Percentiles rank a stretch among this genome's conserved stretches.
phyloP scores from a whole-genome alignment of 2,888 invertebrate species.

The Chrysolina oricalcia region DNA sequence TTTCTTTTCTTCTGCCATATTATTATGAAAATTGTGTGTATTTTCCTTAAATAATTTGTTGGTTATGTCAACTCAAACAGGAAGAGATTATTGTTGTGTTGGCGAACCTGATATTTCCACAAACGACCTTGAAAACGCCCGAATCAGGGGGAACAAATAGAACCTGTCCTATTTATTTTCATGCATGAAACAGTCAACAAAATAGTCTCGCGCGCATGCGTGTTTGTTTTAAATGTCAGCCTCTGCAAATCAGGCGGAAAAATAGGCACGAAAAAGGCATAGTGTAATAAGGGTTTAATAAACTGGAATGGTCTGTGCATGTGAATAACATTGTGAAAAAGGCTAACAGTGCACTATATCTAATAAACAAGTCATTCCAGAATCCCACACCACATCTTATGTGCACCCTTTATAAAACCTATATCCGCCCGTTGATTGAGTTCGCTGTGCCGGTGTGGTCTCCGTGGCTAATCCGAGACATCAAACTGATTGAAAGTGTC shows the following conservation, averaged over 20 bases:
- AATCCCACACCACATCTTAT: too few species aligned
- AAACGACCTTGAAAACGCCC: conserved; percentile 22
- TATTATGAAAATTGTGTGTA: neutral
- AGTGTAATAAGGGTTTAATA: neutral
- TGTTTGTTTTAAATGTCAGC: conserved; percentile 26
- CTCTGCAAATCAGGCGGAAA: conserved; percentile 5
- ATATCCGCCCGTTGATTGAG: too few species aligned
- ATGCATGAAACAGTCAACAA: neutral
- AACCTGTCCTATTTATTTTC: too few species aligned
- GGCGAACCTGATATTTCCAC: neutral
- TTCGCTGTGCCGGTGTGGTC: too few species aligned
- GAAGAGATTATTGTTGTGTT: neutral
- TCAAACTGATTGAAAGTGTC: too few species aligned
- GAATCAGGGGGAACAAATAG: neutral
- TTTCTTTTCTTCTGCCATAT: neutral
- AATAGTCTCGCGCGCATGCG: conserved; percentile 5
- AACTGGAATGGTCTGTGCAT: too few species aligned
- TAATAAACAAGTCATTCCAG: too few species aligned
- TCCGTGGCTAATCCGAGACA: too few species aligned
- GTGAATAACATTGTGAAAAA: too few species aligned
- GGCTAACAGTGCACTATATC: too few species aligned
- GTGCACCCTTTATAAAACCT: too few species aligned
- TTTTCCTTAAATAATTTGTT: neutral
- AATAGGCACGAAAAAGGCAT: too few species aligned
- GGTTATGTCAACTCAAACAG: neutral